Conservation (phyloP, 2,888 invertebrate species). For the Erebia aethiops region DNA sequence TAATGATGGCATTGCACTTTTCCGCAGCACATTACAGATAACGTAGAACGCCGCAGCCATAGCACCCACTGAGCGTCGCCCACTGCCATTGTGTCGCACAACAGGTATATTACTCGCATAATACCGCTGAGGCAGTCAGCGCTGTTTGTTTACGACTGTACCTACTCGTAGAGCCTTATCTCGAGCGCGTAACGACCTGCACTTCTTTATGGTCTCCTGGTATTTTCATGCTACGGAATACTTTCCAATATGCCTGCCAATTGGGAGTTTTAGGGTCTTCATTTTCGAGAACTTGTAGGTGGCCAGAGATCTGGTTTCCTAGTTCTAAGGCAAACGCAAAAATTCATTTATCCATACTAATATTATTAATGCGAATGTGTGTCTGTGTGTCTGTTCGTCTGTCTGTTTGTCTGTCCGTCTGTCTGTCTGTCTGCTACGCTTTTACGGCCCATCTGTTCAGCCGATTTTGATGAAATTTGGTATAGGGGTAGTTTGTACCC, state of each 20-base stretch:
- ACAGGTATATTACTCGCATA: constrained; percentile 33
- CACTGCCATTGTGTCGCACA: constrained; percentile 40
- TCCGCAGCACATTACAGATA: constrained; percentile 19
- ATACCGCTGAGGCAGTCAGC: constrained; percentile 12
- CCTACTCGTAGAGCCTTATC: constrained; percentile 19
- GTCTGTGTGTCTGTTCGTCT: no score
- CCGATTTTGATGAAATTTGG: no score
- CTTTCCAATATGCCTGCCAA: constrained; percentile 14
- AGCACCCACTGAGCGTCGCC: constrained; percentile 28
- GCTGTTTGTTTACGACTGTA: constrained; percentile 34
- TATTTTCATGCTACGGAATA: constrained; percentile 20
- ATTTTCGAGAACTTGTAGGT: no score
- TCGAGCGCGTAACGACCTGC: constrained; percentile 27
- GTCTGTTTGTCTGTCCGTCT: no score
- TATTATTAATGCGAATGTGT: no score
- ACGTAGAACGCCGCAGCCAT: neutral
- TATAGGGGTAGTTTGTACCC: no score
- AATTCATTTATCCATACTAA: no score
- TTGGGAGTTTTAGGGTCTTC: no score
- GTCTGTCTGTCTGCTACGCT: no score
- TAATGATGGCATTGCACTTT: constrained; percentile 6
- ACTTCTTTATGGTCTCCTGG: constrained; percentile 34
- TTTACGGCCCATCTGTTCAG: no score
- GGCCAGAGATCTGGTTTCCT: no score
- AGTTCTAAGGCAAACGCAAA: no score